These are phyloP conservation scores for Labia minor DNA, from an alignment of 2,888 invertebrate species.

Conservation along the genomic window DNA sequence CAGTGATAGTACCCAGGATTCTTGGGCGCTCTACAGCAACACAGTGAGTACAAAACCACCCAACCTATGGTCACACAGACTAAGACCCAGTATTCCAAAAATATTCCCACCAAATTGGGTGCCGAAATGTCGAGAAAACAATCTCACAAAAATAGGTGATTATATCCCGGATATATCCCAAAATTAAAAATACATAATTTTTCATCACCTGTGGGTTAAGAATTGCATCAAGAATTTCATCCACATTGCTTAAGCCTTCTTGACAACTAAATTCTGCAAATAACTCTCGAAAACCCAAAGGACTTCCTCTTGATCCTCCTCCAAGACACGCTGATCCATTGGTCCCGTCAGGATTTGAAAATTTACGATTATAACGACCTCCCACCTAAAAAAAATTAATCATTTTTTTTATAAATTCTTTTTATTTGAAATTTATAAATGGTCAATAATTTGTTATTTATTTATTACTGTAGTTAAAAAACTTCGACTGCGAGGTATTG, in stretches of 20 bases:
- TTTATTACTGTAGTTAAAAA: conserved; percentile 71
- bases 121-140: too few species aligned
- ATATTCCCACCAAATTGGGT: too few species aligned
- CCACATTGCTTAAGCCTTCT: conserved; percentile 77
- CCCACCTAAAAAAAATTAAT: background rate
- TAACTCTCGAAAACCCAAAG: conserved; percentile 74
- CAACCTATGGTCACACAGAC: too few species aligned
- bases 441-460: background rate
- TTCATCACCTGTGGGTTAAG: conserved; percentile 61
- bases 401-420: background rate
- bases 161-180: too few species aligned
- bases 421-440: too few species aligned
- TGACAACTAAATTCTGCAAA: conserved; percentile 79
- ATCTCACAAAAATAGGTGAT: too few species aligned
- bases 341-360: background rate
- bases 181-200: too few species aligned
- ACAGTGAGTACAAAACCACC: too few species aligned
- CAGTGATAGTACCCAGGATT: too few species aligned
- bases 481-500: conserved; percentile 74
- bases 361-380: background rate
- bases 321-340: conserved; percentile 9
- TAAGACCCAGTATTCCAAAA: too few species aligned
- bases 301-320: conserved; percentile 53
- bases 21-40: too few species aligned
- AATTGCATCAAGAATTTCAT: conserved; percentile 77